phyloP scores from a whole-genome alignment of 1,140 invertebrate genomes.

The Drosophila pruinosa region DNA sequence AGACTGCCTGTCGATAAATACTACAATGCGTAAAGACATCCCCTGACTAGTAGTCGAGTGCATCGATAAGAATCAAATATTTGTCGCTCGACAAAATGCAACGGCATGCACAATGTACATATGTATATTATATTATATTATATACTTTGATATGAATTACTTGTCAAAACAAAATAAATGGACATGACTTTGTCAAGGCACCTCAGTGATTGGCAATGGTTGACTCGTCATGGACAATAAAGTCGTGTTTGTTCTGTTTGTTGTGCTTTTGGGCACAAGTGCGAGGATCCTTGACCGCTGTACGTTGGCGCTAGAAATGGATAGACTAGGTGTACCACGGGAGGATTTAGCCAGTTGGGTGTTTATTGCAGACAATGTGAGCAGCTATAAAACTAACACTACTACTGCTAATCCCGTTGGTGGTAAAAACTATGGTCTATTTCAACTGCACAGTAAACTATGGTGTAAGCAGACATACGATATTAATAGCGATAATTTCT shows the following conservation, averaged over 20 bases:
- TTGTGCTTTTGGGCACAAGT: not conserved
- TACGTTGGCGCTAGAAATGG: constrained; percentile 20
- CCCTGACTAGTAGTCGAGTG: too few relatives aligned
- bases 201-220: too few relatives aligned
- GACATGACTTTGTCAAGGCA: too few relatives aligned
- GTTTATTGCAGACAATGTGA: constrained; percentile 84
- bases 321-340: constrained; percentile 22
- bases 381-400: constrained; percentile 73
- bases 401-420: constrained; percentile 82
- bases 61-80: too few relatives aligned
- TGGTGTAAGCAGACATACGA: constrained; percentile 73
- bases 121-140: too few relatives aligned
- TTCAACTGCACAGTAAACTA: constrained; percentile 84
- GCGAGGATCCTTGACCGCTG: not conserved
- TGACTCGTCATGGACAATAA: too few relatives aligned
- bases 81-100: too few relatives aligned
- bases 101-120: too few relatives aligned
- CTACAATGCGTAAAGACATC: too few relatives aligned
- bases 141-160: too few relatives aligned
- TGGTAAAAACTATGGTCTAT: constrained; percentile 84
- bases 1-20: too few relatives aligned
- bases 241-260: not conserved
- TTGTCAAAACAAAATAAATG: too few relatives aligned
- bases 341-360: constrained; percentile 72
- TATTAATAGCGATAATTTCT: not conserved